These are phyloP conservation scores for Hormaphis cornu DNA, from an alignment of 1,140 invertebrate genomes.

Conservation along the genomic window DNA sequence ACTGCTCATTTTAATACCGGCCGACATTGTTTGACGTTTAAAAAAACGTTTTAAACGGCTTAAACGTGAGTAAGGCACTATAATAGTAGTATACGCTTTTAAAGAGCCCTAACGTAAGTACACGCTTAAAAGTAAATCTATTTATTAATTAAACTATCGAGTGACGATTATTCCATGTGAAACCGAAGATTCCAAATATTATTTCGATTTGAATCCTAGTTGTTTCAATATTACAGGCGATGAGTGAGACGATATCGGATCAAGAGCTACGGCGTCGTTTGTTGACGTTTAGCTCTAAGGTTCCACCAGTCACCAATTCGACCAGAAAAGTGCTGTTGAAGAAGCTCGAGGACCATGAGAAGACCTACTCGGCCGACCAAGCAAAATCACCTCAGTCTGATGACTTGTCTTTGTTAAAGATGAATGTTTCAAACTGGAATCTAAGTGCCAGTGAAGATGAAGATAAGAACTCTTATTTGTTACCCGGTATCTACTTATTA, in stretches of 20 bases:
- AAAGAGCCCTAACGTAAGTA: too few relatives aligned
- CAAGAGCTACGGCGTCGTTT: constrained; percentile 21
- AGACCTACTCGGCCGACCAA: neutral
- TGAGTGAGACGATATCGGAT: neutral
- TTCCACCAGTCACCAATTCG: constrained; percentile 26
- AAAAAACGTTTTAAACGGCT: too few relatives aligned
- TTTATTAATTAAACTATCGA: too few relatives aligned
- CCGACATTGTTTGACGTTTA: too few relatives aligned
- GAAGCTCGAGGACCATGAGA: constrained; percentile 5
- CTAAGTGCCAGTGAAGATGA: neutral
- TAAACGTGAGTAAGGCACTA: too few relatives aligned
- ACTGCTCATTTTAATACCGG: too few relatives aligned
- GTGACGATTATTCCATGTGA: too few relatives aligned
- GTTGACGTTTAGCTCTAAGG: neutral
- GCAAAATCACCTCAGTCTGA: neutral
- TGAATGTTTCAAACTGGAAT: constrained; percentile 6
- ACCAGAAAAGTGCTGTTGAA: constrained; percentile 4
- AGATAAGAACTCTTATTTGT: neutral
- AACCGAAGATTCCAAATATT: too few relatives aligned
- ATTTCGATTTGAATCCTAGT: too few relatives aligned
- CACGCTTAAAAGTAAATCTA: too few relatives aligned
- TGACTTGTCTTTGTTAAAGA: neutral
- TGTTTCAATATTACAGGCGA: constrained; percentile 1
- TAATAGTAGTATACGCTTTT: too few relatives aligned
- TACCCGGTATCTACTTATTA: neutral